Evolutionary conservation across 1,140 invertebrate species (phyloP), one percentile per base, ranked within the genome.

Genomic region (Bicyclus anynana): DNA sequence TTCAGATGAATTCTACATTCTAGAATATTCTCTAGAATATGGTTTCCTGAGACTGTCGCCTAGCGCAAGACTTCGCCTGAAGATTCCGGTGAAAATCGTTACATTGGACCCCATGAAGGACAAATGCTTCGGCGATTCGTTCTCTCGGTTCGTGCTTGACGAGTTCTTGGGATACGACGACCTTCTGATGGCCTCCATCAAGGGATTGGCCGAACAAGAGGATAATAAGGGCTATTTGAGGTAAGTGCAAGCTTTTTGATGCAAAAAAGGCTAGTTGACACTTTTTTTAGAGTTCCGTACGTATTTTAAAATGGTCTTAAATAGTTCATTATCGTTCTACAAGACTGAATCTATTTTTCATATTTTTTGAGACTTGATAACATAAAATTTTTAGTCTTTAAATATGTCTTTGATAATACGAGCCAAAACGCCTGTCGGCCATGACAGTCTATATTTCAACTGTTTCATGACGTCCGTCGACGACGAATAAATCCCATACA

Each of bases 1-100:
- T 93, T 88, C 92, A 80, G 95, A 97, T 69, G 97, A 98, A 69
- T 95, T 97, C 74, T 99, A 99, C 79, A 98, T 99, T 29, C 94
- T 99, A 3, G 98, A 99, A 84, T 99, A 99, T 91, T 97, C 98
- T 1, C 89, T 99, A 58, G 97, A 99, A 84, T 99, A 99, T 88
- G 98, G 98, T 1, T 97, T 99, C 79, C 89, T 99, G 29, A 91
- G 98, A 2, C 87, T 99, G 12, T 96, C 96, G 9, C 94, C 96
- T 0, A 92, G 92, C 20, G 95, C 96, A 0, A 90, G 97, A 23
- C 92, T 95, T 59, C 92, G 93, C 42, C 90, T 99, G 1, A 97
- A 97, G 75, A 97, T 99, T 66, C 96, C 97, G 18, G 97, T 99
- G 0, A 94, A 96, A 87, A 94, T 98, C 20, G 96, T 99, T 1